These are phyloP conservation scores for Hermodice carunculata DNA, from an alignment of 2,888 invertebrate genomes.

Conservation along the genomic window DNA sequence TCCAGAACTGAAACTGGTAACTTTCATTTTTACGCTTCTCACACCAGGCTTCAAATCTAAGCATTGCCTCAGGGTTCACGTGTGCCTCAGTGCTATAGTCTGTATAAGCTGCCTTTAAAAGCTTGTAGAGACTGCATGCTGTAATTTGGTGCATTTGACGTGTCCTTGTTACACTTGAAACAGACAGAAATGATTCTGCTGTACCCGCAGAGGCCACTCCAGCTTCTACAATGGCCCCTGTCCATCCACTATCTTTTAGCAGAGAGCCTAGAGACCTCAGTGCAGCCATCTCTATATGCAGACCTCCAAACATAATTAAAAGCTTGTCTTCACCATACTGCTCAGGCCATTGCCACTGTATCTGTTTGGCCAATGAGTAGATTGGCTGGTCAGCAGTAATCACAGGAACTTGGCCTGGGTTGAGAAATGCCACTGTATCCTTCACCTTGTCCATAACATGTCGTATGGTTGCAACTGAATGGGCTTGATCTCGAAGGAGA, in stretches of 20 bases:
- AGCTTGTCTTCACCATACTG: constrained; percentile 48
- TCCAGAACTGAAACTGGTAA: constrained; percentile 36
- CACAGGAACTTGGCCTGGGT: constrained; percentile 50
- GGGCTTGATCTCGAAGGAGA: constrained; percentile 15
- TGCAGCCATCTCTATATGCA: constrained; percentile 55
- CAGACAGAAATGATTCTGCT: constrained; percentile 43
- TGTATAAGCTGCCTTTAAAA: constrained; percentile 31
- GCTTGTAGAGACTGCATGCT: constrained; percentile 34
- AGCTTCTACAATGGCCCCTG: constrained; percentile 35
- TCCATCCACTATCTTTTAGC: constrained; percentile 48
- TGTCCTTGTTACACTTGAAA: constrained; percentile 38
- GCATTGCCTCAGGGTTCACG: background rate
- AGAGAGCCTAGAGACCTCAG: constrained; percentile 45
- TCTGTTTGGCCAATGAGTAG: constrained; percentile 50
- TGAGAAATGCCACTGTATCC: constrained; percentile 32
- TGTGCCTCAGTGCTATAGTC: background rate
- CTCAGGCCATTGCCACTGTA: constrained; percentile 53
- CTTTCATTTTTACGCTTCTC: background rate
- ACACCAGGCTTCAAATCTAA: constrained; percentile 24
- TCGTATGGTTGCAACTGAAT: constrained; percentile 26
- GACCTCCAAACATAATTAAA: constrained; percentile 53
- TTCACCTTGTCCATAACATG: constrained; percentile 29
- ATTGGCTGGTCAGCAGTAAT: constrained; percentile 50
- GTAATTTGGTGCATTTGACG: constrained; percentile 39
- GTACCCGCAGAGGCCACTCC: constrained; percentile 43